These are phyloP conservation scores for Allygus modestus DNA, from an alignment of 2,888 invertebrate genomes.

Conservation along the genomic window DNA sequence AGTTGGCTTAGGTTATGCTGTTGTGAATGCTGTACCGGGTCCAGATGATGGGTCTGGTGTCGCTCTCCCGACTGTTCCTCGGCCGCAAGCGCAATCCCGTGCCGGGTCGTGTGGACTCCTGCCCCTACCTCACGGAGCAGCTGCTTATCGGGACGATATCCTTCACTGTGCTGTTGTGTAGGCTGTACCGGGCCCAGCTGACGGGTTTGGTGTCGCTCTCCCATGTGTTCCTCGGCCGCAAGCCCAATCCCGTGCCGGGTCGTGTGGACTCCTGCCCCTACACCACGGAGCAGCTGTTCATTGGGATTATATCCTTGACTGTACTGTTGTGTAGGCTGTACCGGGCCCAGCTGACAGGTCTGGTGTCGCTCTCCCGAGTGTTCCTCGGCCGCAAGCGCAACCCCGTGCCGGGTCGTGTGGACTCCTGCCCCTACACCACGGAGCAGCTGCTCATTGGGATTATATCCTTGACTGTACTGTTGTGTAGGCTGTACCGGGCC, in stretches of 20 bases:
- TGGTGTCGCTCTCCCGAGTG: conserved; percentile 87
- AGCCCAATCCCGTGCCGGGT: conserved; percentile 91
- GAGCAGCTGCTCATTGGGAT: conserved; percentile 94
- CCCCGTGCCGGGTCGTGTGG: conserved; percentile 88
- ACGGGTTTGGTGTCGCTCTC: conserved; percentile 86
- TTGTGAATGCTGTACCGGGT: too few relatives aligned
- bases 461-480: conserved; percentile 87
- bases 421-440: conserved; percentile 89
- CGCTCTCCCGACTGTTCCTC: conserved; percentile 89
- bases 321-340: conserved; percentile 78
- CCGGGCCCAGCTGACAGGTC: conserved; percentile 81
- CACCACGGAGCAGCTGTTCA: conserved; percentile 90
- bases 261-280: conserved; percentile 92
- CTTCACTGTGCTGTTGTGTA: conserved; percentile 84
- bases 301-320: conserved; percentile 94
- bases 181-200: too few relatives aligned
- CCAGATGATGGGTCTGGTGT: conserved; percentile 83
- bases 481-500: too few relatives aligned
- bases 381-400: conserved; percentile 95
- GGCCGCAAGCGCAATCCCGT: conserved; percentile 95
- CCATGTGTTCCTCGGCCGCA: conserved; percentile 91
- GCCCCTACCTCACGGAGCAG: conserved; percentile 89
- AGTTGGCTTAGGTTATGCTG: too few relatives aligned
- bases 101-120: conserved; percentile 89
- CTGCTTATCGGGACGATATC: conserved; percentile 92